Evolutionary conservation across 2,113 vertebrate genomes (phyloP).

Genomic region (Trinectes maculatus): DNA sequence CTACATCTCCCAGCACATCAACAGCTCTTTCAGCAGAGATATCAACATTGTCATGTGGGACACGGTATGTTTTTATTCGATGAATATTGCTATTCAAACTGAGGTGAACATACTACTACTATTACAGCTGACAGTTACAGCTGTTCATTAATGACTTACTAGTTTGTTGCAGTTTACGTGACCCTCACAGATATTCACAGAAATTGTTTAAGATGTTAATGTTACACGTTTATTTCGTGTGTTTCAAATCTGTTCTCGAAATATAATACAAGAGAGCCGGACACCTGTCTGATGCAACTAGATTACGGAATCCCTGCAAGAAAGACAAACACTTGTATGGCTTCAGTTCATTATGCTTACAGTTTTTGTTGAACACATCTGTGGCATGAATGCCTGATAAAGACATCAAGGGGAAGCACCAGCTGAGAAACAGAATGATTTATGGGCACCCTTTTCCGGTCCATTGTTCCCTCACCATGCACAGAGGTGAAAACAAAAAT

Average conservation of each 20-base stretch:
- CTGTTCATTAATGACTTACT: background rate
- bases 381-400: background rate
- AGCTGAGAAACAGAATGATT: slow-evolving; percentile 55
- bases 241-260: background rate
- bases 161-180: background rate
- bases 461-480: slow-evolving; percentile 56
- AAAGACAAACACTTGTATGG: background rate
- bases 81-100: background rate
- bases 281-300: background rate
- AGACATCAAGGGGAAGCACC: slow-evolving; percentile 48
- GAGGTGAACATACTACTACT: background rate
- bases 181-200: background rate
- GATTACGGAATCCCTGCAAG: background rate
- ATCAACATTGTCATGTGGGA: slow-evolving; percentile 97
- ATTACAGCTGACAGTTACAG: background rate
- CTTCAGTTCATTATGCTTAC: background rate
- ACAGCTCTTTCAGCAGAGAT: slow-evolving; percentile 93
- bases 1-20: slow-evolving; percentile 95
- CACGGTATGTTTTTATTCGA: slow-evolving; percentile 83
- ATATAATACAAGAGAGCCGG: background rate
- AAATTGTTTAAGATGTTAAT: background rate
- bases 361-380: slow-evolving; percentile 23
- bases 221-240: slow-evolving; percentile 10
- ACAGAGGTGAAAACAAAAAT: slow-evolving; percentile 23
- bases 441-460: slow-evolving; percentile 53